Evolutionary conservation across 92 coral and sea anemone species (phyloP).

Genomic region (Phenganax marumi): DNA sequence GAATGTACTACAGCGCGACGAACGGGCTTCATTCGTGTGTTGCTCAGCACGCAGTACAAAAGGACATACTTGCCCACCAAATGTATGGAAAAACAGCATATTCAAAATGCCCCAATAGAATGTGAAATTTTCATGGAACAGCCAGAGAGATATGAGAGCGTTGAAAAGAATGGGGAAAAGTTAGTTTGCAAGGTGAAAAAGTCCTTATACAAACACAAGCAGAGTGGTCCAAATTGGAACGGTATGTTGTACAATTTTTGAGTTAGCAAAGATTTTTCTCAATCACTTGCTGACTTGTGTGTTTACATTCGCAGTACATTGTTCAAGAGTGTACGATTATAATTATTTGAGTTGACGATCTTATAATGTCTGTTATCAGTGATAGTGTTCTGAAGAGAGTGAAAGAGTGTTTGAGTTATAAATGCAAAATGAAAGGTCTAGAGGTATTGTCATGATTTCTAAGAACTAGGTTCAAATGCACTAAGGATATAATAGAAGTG

Average conservation of each 20-base stretch:
- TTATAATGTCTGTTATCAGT: slow-evolving; percentile 13
- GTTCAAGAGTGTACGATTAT: too few species aligned
- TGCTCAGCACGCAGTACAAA: slow-evolving; percentile 51
- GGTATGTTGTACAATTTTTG: slow-evolving; percentile 35
- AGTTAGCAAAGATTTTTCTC: slow-evolving; percentile 29
- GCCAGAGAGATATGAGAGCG: slow-evolving; percentile 51
- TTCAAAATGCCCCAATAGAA: slow-evolving; percentile 48
- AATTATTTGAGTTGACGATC: too few species aligned
- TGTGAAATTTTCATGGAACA: too few species aligned
- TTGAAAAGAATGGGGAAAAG: slow-evolving; percentile 45
- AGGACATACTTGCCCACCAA: too few species aligned
- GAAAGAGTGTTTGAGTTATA: too few species aligned
- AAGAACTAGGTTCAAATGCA: too few species aligned
- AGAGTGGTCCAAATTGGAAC: slow-evolving; percentile 50
- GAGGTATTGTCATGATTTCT: slow-evolving; percentile 37
- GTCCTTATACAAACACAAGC: slow-evolving; percentile 31
- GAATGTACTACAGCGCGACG: too few species aligned
- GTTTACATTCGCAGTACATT: slow-evolving; percentile 1
- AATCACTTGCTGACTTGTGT: slow-evolving; percentile 52
- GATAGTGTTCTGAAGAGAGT: too few species aligned
- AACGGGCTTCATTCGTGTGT: slow-evolving; percentile 36
- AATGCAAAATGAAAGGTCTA: too few species aligned
- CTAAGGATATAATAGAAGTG: too few species aligned
- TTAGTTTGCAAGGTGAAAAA: slow-evolving; percentile 55
- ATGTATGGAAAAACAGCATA: slow-evolving; percentile 55